Evolutionary conservation across 53 echinoderm and acorn worm genomes (phyloP).

Genomic region (Holothuria scabra): DNA sequence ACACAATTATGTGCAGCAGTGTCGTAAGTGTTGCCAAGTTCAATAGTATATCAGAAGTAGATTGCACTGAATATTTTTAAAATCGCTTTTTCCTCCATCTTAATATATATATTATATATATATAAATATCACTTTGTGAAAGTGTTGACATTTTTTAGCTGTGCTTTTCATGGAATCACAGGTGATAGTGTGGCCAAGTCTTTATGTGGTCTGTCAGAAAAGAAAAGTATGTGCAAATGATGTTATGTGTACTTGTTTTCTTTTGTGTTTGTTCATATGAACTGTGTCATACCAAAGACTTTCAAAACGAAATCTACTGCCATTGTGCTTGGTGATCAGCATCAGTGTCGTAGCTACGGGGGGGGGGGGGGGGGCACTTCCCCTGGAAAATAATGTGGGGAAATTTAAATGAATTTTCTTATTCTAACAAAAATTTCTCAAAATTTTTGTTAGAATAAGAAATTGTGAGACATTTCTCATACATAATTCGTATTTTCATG

Average conservation of each 20-base stretch:
- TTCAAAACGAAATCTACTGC: no score
- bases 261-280: background rate
- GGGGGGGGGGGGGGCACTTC: no score
- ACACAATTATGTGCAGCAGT: constrained; percentile 21
- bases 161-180: constrained; percentile 43
- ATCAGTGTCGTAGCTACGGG: no score
- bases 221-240: constrained; percentile 40
- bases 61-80: constrained; percentile 33
- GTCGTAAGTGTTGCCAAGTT: constrained; percentile 23
- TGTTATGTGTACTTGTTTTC: background rate
- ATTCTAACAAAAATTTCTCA: no score
- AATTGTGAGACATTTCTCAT: no score
- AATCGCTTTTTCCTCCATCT: background rate
- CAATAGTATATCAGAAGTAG: constrained; percentile 19
- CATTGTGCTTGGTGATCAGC: no score
- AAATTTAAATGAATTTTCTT: no score
- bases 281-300: no score
- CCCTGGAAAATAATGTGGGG: no score
- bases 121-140: constrained; percentile 42
- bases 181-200: constrained; percentile 38
- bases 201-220: constrained; percentile 34
- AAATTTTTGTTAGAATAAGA: no score
- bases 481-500: no score
- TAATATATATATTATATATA: constrained; percentile 36
- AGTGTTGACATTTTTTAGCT: constrained; percentile 40